Percentiles rank a stretch among this genome's conserved stretches.
Evolutionary conservation across 2,797 vertebrate genomes (phyloP).

Genomic region (Acropternis orthonyx): DNA sequence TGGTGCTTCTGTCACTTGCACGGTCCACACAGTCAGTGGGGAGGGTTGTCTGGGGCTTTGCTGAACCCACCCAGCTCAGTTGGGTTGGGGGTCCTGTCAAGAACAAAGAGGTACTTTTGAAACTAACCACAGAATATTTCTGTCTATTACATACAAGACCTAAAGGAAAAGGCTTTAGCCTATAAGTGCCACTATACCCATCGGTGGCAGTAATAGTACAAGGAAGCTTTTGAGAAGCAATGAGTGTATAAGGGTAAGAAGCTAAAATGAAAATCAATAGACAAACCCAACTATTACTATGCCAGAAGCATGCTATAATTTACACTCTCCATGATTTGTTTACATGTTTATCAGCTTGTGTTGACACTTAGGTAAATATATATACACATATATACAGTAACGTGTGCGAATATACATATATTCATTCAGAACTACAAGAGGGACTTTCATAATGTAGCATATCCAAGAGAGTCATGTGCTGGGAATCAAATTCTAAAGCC

Average conservation of each 20-base stretch:
- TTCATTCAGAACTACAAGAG: not conserved
- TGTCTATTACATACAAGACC: not conserved
- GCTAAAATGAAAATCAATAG: not conserved
- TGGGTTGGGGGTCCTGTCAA: not conserved
- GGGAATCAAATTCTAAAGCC: not conserved
- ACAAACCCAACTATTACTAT: not conserved
- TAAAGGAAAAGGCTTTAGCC: not conserved
- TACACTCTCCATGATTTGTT: not conserved
- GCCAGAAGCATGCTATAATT: not conserved
- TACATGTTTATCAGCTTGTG: not conserved
- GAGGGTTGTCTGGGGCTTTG: not conserved
- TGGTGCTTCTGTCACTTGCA: not conserved
- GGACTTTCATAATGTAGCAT: not conserved
- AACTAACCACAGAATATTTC: not conserved
- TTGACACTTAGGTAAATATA: not conserved
- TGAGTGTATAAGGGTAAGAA: not conserved
- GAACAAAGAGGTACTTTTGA: not conserved
- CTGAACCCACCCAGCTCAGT: accelerated
- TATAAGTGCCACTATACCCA: not conserved
- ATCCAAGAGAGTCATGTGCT: not conserved
- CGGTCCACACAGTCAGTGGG: not conserved
- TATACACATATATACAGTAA: not conserved
- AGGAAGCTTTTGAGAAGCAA: not conserved
- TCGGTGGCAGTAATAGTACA: not conserved
- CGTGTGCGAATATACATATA: not conserved